Base-by-base conservation (phyloP, 2,888 invertebrate species). In the Nebria salina region DNA sequence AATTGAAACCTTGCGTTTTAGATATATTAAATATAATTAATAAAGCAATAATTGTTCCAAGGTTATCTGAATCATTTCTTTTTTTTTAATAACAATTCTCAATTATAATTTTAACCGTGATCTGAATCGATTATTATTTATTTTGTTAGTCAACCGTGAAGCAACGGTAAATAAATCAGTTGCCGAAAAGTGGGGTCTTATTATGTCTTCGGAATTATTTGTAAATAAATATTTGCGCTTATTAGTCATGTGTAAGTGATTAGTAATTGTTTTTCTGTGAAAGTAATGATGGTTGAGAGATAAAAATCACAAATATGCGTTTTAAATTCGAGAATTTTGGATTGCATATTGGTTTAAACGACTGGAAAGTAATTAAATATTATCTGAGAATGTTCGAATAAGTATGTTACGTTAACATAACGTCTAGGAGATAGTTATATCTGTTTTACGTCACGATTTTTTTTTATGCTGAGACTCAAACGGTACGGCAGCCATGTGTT, bases 391-490 rank as follows among this genome's bases (percentile, higher is more conserved):
- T 7, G 54, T 54, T 54, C 2, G 2, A 54, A 54, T 54, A 54
- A 54, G 54, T 54, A 7, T 54, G 54, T 54, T 54, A 54, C 11
- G 8, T 8, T 13, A 54, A 54, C 54, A 54, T 11, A 54, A 54
- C 54, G 54, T 11, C 13, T 11, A 54, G 54, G 54, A 25, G 66
- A 25, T 70, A 70, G 70, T 70, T 70, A 11, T 70, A 70, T 70
- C 70, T 70, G 70, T 25, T 70, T 70, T 70, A 70, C 70, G 70
- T 70, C 70, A 70, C 70, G 25, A 70, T 70, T 70, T 70, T 68
- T 68, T 20, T 34, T 26, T 25, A 11, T 7, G 26, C 70, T 5
- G 25, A 70, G 26, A 54, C 54, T 54, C 8, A 7, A 20, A 13
- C 25, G 25, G 20, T 13, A 25, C 70, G 70, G 11, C 26, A n/a